Base-by-base conservation (phyloP, 2,888 invertebrate genomes). In the Tenthredo notha region DNA sequence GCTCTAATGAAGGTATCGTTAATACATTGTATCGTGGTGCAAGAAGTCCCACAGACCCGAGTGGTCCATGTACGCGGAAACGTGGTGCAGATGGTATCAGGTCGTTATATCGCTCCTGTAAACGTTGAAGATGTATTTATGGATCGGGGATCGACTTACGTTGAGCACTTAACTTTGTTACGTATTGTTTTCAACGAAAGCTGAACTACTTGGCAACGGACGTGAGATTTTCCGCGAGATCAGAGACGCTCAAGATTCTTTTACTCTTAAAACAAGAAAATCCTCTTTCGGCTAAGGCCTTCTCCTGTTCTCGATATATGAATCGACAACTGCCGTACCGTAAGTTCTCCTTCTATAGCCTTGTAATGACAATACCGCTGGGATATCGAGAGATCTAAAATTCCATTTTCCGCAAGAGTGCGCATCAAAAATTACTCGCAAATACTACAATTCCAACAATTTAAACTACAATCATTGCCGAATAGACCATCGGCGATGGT, bases 1-100 rank as follows among this genome's bases (percentile, higher is more conserved):
- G 50, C 80, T 80, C 80, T 80, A 80, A 80, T 80, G 80, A 80
- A 80, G 80, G 80, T 40, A 80, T 80, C 80, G 80, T 80, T 80
- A 80, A 61, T 61, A 80, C 58, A 61, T 61, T 61, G 61, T n/a
- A 61, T 40, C 61, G 58, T 37, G 61, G 80, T 40, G 61, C 80
- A 80, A 80, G 61, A 80, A 80, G 61, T 78, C 33, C 58, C 78
- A 33, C 40, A 61, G 80, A 40, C 40, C 40, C 61, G 18, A 43
- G 72, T 43, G n/a, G 33, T 80, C 37, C 61, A 29, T 80, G 80
- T 80, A 80, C 61, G 50, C 80, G 80, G 80, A 80, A 80, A 80
- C 80, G 40, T 40, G 25, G 80, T n/a, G 61, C 37, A 61, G 80
- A 80, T 80, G 61, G 40, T 80, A 80, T 80, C 80, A 10, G 61